Evolutionary conservation across 2,888 invertebrate species (phyloP).

Genomic region (Frankliniella intonsa): DNA sequence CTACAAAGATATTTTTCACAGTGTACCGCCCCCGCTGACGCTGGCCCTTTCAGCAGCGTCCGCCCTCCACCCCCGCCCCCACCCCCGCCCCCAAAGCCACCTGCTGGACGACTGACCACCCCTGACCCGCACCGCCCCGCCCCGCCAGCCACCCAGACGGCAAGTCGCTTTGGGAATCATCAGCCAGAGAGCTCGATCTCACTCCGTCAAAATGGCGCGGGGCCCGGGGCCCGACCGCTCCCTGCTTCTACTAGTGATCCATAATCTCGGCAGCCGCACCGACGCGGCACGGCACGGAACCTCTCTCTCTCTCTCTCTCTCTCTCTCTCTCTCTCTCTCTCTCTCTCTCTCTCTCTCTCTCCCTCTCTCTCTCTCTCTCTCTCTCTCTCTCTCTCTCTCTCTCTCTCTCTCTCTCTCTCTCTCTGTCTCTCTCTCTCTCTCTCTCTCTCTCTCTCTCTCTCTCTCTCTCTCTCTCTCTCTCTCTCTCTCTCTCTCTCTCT

Average conservation of each 20-base stretch:
- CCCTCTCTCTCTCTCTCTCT: background rate
- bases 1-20: too few relatives aligned
- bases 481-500: background rate
- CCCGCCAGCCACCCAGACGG: background rate
- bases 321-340: background rate
- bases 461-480: background rate
- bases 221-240: background rate
- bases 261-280: background rate
- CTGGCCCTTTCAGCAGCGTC: background rate
- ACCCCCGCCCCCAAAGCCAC: background rate
- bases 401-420: background rate
- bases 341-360: background rate
- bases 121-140: background rate
- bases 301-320: background rate
- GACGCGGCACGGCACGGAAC: background rate
- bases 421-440: background rate
- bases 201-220: conserved; percentile 14
- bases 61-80: background rate
- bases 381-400: background rate
- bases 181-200: conserved; percentile 2
- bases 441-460: too few relatives aligned
- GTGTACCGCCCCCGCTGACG: too few relatives aligned
- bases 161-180: conserved; percentile 8
- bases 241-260: background rate
- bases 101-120: too few relatives aligned